These are phyloP conservation scores for Drosophila affinis DNA, from an alignment of 2,888 invertebrate genomes.

Conservation along the genomic window DNA sequence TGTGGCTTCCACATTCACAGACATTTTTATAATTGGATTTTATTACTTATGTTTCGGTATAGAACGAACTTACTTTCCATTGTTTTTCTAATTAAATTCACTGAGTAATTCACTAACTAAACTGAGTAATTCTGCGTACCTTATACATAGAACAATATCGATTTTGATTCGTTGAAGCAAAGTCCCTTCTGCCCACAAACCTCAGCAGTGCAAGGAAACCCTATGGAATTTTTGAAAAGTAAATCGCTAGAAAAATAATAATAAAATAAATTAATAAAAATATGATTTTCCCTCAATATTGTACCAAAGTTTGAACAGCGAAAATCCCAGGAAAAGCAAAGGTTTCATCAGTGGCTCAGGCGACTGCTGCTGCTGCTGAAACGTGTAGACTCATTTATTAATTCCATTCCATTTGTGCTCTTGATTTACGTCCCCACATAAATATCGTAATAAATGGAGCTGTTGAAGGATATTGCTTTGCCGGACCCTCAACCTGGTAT, in stretches of 20 bases:
- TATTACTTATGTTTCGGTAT: background rate
- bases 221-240: no score
- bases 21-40: constrained; percentile 21
- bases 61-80: no score
- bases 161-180: no score
- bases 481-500: constrained; percentile 37
- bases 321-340: constrained; percentile 17
- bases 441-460: constrained; percentile 76
- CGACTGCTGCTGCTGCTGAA: constrained; percentile 9
- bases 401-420: constrained; percentile 81
- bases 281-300: no score
- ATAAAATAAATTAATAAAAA: no score
- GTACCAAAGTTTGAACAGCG: constrained; percentile 5
- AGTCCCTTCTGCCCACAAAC: no score
- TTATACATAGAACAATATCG: no score
- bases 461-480: constrained; percentile 58
- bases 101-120: no score
- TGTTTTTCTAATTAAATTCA: no score
- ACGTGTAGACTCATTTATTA: constrained; percentile 76
- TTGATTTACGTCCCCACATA: constrained; percentile 78
- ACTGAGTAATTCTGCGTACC: no score
- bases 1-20: background rate
- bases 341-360: constrained; percentile 50
- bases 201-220: no score
- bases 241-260: no score